A percentile compares a stretch with the other conserved stretches of the same genome.
Evolutionary conservation across 1,140 invertebrate species (phyloP).

Genomic region (Ostrea edulis): DNA sequence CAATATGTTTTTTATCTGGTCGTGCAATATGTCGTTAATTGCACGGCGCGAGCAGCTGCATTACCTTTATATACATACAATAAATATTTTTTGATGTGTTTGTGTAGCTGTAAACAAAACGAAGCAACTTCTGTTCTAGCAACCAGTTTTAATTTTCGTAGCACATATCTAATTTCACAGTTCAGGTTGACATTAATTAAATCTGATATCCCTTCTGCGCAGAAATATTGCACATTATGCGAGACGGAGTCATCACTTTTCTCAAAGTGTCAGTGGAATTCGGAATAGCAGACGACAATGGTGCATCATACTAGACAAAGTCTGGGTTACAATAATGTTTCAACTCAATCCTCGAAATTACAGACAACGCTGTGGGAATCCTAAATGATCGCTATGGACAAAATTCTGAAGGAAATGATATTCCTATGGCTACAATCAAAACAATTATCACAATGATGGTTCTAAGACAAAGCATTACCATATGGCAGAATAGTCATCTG

Average conservation of each 20-base stretch:
- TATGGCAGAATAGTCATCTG: background rate
- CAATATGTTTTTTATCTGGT: background rate
- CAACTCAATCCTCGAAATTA: background rate
- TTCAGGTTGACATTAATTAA: background rate
- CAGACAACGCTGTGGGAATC: slow-evolving; percentile 10
- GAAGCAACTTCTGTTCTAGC: background rate
- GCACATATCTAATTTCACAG: slow-evolving; percentile 22
- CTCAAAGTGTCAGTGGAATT: background rate
- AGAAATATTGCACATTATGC: slow-evolving; percentile 9
- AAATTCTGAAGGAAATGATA: background rate
- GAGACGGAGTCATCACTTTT: slow-evolving; percentile 30
- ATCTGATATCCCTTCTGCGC: background rate
- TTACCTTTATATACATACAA: background rate
- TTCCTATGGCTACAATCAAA: slow-evolving; percentile 10
- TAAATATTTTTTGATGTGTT: slow-evolving; percentile 9
- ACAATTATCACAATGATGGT: background rate
- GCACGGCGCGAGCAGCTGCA: background rate
- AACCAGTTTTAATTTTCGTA: background rate
- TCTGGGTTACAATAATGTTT: background rate
- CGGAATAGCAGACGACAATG: slow-evolving; percentile 18
- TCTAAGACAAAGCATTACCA: slow-evolving; percentile 1
- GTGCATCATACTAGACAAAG: background rate
- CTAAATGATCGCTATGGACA: background rate
- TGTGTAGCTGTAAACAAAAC: background rate
- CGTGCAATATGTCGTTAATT: background rate